Evolutionary conservation across 2,797 vertebrate species (phyloP), one percentile per base, ranked within the genome.

Genomic region (Tenualosa ilisha): DNA sequence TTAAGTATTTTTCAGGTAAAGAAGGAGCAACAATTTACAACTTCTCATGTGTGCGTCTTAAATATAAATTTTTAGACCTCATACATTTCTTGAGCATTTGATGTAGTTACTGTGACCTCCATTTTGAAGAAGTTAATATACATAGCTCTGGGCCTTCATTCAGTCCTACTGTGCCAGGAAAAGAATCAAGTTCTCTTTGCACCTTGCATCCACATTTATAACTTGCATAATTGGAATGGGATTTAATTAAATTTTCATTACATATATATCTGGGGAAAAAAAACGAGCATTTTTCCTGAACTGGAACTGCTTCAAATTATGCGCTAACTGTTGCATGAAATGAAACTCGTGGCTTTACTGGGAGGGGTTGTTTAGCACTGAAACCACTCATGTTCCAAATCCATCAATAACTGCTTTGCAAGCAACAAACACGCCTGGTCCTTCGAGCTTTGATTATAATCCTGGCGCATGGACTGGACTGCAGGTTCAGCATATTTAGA

Each of bases 171-270:
- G 59, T 0, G n/a, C 59, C 59, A 61, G 22, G 59, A n/a, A 61
- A 61, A 46, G 8, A 79, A 43, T 43, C 37, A 79, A 72, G 31
- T 37, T 5, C 13, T 43, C 37, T 43, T 43, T 43, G 20, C 40
- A 43, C 20, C 72, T 46, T 79, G 37, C 37, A 20, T 79, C 37
- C 72, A 79, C 37, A 46, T 46, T 43, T 46, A 46, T 46, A 91
- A 91, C 83, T 91, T 90, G 87, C 87, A 90, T 94, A 93, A 95
- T 91, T 93, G 91, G 89, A 93, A 91, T 87, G 87, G 86, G 86
- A 93, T 93, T 93, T 91, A 89, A 93, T 93, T 88, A 91, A 83
- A 92, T 89, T 92, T 93, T 90, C 88, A 91, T 92, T 92, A 22
- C 15, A 91, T 83, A 91, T 91, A 87, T 89, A 88, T 92, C 88